Conservation (phyloP, 2,797 vertebrate genomes). For the Tachyglossus aculeatus region DNA sequence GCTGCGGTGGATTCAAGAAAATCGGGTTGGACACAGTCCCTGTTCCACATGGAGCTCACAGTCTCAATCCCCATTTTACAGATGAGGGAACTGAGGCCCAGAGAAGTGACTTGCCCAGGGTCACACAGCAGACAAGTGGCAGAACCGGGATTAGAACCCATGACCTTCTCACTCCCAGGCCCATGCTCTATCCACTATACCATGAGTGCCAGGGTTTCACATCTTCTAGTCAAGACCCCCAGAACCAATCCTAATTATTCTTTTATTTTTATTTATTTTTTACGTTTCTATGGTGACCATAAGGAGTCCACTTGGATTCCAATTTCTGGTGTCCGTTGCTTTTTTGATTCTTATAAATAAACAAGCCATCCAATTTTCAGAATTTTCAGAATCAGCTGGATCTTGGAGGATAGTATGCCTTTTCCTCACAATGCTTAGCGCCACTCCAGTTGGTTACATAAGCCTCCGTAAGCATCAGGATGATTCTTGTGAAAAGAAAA, state of each 20-base stretch:
- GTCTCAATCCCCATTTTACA: background rate
- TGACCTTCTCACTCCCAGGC: too few relatives aligned
- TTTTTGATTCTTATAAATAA: background rate
- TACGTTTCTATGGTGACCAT: conserved; percentile 1
- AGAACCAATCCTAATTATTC: too few relatives aligned
- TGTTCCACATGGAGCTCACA: too few relatives aligned
- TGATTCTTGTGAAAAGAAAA: background rate
- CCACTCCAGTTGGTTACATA: background rate
- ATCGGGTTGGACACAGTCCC: too few relatives aligned
- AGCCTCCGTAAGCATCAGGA: background rate
- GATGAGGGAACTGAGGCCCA: background rate
- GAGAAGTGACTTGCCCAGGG: background rate
- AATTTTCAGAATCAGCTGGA: background rate
- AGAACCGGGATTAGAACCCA: too few relatives aligned
- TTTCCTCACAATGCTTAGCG: too few relatives aligned
- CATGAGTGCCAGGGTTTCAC: too few relatives aligned
- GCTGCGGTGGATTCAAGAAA: too few relatives aligned
- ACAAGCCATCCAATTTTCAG: background rate
- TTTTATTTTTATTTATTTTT: background rate
- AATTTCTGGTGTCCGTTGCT: conserved; percentile 6
- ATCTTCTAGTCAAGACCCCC: too few relatives aligned
- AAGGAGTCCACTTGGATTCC: background rate
- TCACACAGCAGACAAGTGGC: background rate
- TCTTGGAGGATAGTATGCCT: background rate
- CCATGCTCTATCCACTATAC: background rate